Evolutionary conservation across 2,113 vertebrate species (phyloP), one percentile per base, ranked within the genome.

Genomic region (Microtus richardsoni): DNA sequence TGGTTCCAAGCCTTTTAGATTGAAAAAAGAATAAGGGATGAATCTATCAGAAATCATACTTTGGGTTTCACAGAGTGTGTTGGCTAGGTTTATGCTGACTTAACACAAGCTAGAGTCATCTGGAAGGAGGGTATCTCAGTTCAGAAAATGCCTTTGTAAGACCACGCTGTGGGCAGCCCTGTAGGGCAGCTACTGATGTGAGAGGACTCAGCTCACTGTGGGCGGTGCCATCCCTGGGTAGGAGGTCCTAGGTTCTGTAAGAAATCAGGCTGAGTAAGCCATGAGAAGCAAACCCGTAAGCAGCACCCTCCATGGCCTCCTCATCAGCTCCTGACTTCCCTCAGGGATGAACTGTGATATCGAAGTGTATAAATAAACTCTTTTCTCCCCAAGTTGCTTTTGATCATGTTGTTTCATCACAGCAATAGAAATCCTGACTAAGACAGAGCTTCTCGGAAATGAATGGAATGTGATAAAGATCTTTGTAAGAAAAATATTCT

Each of bases 391-490:
- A 41, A 17, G 54, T 10, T 62, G n/a, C 24, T 83, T 83, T 39
- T 62, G n/a, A 14, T 41, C 39, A 41, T 83, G n/a, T 41, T 60
- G 13, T 83, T 60, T 83, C 80, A 44, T 49, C 58, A 62, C 58
- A 62, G 24, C 58, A 10, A 11, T 64, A 30, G 80, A 19, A 30
- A 77, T 44, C 14, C 58, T 39, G n/a, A 73, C 19, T 30, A 84
- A 64, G 58, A 84, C 60, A 92, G 12, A 86, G 36, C 60, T 92
- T 92, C 88, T 66, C 2, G 70, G 78, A 86, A 93, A 83, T 28
- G 36, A 54, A 12, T 54, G 36, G 21, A 74, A 60, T 39, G n/a
- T 79, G 49, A 47, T 26, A 19, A 77, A 44, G 60, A 91, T 36
- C 4, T 41, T 62, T 78, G 21, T 68, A 91, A 91, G 64, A 89